Evolutionary conservation across 2,888 invertebrate genomes (phyloP).

Genomic region (Limnephilus lunatus): DNA sequence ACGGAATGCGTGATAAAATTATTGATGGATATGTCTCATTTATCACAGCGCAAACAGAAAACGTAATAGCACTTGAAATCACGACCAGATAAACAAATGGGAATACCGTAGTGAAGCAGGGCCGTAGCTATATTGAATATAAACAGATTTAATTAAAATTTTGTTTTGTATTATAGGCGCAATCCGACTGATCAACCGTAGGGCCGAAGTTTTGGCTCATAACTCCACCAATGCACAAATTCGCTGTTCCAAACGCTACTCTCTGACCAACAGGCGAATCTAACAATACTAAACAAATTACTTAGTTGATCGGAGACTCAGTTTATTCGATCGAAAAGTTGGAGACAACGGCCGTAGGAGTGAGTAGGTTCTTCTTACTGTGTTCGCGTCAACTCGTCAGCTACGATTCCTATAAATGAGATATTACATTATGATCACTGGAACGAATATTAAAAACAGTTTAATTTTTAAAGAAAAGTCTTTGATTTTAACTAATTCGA

Average conservation of each 20-base stretch:
- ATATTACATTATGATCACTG: neutral
- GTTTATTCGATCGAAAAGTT: no score
- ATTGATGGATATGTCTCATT: neutral
- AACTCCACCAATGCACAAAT: no score
- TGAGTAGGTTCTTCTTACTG: no score
- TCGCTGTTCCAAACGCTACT: no score
- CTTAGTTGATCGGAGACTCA: no score
- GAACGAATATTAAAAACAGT: neutral
- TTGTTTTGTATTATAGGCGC: neutral
- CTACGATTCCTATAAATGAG: no score
- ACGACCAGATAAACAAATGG: neutral
- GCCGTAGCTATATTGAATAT: neutral
- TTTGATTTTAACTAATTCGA: neutral
- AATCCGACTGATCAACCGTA: no score
- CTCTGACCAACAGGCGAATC: no score
- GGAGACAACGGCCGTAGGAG: no score
- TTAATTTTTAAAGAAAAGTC: neutral
- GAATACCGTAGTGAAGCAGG: neutral
- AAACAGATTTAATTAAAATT: neutral
- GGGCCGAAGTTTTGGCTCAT: no score
- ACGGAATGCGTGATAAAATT: neutral
- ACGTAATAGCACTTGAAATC: neutral
- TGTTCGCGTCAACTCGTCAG: neutral
- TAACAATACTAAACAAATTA: no score
- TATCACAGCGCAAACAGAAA: neutral